A percentile compares a stretch with the other conserved stretches of the same genome.
Evolutionary conservation across 2,113 vertebrate species (phyloP).

Genomic region (Delphinus delphis): DNA sequence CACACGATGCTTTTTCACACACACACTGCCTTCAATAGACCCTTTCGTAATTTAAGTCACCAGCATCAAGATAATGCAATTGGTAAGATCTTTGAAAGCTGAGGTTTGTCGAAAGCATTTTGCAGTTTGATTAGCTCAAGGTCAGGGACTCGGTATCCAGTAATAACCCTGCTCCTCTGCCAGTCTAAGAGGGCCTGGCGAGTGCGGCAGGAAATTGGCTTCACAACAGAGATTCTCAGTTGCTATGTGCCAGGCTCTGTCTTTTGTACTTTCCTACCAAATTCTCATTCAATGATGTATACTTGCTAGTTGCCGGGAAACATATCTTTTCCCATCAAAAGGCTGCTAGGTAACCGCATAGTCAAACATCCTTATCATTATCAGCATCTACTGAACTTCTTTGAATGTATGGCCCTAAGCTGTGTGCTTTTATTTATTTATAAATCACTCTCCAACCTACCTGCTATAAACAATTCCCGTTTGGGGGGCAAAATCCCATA

Average conservation of each 20-base stretch:
- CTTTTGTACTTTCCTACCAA: conserved; percentile 35
- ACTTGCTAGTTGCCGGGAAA: conserved; percentile 54
- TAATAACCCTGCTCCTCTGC: not conserved
- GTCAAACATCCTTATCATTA: not conserved
- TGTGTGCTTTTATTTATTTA: not conserved
- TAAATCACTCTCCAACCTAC: not conserved
- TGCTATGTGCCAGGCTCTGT: not conserved
- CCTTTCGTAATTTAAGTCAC: not conserved
- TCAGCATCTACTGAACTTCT: not conserved
- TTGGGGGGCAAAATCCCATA: not conserved
- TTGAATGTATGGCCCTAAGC: not conserved
- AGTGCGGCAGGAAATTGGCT: not conserved
- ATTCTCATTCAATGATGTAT: conserved; percentile 27
- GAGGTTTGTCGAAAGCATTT: not conserved
- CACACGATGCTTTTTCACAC: not conserved
- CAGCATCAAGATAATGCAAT: not conserved
- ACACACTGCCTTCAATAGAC: not conserved
- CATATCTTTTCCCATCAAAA: conserved; percentile 28
- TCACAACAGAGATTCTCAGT: not conserved
- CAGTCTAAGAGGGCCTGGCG: not conserved
- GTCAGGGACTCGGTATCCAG: not conserved
- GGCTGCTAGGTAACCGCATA: conserved; percentile 42
- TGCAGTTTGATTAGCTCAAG: not conserved
- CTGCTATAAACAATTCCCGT: not conserved
- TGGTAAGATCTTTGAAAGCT: not conserved